These are phyloP conservation scores for Excalfactoria chinensis DNA, from an alignment of 2,113 vertebrate species.

Conservation along the genomic window DNA sequence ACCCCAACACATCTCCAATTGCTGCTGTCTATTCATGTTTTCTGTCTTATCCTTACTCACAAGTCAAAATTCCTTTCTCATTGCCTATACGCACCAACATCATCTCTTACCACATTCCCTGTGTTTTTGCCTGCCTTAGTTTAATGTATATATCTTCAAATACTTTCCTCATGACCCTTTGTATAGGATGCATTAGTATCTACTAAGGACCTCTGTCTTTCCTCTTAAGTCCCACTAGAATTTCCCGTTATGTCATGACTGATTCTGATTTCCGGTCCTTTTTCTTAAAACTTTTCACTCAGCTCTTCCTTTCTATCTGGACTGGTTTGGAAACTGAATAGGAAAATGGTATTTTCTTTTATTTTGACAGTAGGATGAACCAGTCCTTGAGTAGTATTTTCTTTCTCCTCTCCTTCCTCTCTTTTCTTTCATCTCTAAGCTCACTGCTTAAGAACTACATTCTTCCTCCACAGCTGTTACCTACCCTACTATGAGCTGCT, in stretches of 20 bases:
- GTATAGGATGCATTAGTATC: not conserved
- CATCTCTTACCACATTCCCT: not conserved
- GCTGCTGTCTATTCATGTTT: not conserved
- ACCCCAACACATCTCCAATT: not conserved
- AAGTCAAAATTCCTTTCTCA: not conserved
- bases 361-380: not conserved
- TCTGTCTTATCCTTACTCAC: not conserved
- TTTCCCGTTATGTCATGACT: not conserved
- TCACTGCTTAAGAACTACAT: not conserved
- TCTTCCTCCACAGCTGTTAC: not conserved
- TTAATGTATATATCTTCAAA: not conserved
- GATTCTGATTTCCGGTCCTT: not conserved
- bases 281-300: not conserved
- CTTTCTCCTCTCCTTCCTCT: not conserved
- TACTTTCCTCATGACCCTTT: not conserved
- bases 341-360: not conserved
- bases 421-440: not conserved
- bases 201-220: not conserved
- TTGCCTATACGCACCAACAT: not conserved
- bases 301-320: not conserved
- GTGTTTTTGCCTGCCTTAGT: not conserved
- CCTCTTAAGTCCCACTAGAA: not conserved
- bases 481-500: not conserved
- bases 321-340: not conserved
- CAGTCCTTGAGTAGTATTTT: fast-evolving